Conservation (phyloP, 2,797 vertebrate species). For the Glossophaga mutica region DNA sequence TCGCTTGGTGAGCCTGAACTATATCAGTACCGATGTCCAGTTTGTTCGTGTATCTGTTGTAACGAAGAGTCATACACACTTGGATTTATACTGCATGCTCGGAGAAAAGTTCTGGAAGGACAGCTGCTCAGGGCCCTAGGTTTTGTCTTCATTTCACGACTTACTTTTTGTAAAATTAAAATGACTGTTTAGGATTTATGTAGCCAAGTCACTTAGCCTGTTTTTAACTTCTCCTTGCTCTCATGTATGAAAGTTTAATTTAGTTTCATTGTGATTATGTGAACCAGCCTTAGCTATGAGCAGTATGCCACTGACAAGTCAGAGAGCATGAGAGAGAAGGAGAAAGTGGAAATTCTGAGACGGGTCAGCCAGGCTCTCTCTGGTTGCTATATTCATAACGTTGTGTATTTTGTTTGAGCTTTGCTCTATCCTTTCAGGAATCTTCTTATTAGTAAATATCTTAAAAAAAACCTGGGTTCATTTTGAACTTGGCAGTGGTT, state of each 20-base stretch:
- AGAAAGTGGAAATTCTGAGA: neutral
- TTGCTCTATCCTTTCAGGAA: constrained; percentile 50
- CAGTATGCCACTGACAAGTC: neutral
- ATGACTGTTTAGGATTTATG: neutral
- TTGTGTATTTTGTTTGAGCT: constrained; percentile 36
- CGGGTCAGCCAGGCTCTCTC: neutral
- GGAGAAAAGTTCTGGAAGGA: neutral
- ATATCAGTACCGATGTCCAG: neutral
- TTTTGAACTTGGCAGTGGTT: constrained; percentile 75
- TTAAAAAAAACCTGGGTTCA: constrained; percentile 74
- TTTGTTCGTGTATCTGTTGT: neutral
- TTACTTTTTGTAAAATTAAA: constrained; percentile 32
- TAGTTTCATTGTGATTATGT: neutral
- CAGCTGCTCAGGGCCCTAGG: neutral
- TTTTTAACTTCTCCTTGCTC: neutral
- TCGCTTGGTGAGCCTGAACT: neutral
- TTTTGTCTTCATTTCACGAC: constrained; percentile 32
- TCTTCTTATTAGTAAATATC: constrained; percentile 75
- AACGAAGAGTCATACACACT: neutral
- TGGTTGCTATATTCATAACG: neutral
- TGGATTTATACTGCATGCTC: neutral
- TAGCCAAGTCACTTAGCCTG: neutral
- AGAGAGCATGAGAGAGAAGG: neutral
- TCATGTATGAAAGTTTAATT: neutral
- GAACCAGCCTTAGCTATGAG: neutral